Evolutionary conservation across 2,888 invertebrate species (phyloP), one percentile per base, ranked within the genome.

Genomic region (Meta bourneti): DNA sequence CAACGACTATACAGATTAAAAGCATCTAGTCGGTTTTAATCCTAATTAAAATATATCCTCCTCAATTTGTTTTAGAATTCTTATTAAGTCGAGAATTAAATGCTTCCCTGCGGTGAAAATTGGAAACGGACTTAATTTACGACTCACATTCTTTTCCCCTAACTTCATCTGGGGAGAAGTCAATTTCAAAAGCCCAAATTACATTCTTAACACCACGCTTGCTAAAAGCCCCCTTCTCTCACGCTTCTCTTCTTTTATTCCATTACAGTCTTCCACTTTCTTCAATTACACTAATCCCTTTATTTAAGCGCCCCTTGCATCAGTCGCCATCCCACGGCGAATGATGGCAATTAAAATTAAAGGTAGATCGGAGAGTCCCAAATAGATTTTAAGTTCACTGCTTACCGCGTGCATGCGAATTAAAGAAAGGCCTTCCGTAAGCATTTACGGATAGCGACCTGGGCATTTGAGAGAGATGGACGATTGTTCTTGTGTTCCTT

Each of bases 31-130:
- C 61, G 61, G 16, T 61, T 61, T 61, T 61, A 61, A 61, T 61
- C 7, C 61, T 61, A 61, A 61, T 61, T 61, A 61, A 61, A 61
- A 61, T 61, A 61, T 61, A 61, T 9, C 61, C 61, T 9, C 16
- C 61, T 61, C 61, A 61, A 61, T 61, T 61, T 61, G 61, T 61
- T 61, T 61, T 61, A 61, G 61, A 61, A 61, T 61, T 61, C 61
- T 61, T 61, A 61, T 61, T 61, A 61, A 61, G 61, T 61, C 61
- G 11, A 11, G 9, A 61, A 61, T 61, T 61, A 61, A 61, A 61
- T 16, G 61, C 61, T 61, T 61, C 9, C 61, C 61, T 16, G 61
- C 6, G 61, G 61, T 61, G 61, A 61, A 61, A 61, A 61, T 61
- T 61, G 7, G 61, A 61, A 61, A 61, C 61, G 61, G 61, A 61